Percentiles rank a stretch among this genome's conserved stretches.
These are phyloP conservation scores for Naso thynnoides DNA, from an alignment of 2,797 vertebrate species.

Conservation along the genomic window DNA sequence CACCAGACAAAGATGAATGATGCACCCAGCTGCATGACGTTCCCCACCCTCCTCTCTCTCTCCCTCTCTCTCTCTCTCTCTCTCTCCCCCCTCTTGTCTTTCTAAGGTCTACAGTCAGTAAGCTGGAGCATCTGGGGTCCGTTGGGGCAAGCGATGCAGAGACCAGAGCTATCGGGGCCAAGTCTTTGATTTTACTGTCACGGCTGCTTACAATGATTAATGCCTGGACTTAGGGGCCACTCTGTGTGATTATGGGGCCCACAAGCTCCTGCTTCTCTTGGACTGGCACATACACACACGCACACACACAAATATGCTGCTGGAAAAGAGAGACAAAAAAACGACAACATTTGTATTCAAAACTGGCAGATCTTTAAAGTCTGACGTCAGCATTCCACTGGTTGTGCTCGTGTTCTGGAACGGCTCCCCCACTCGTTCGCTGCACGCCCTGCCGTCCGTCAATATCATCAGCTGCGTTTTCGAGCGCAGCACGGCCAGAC, in stretches of 20 bases:
- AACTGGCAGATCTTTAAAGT: no score
- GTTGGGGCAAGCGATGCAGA: slow-evolving; percentile 60
- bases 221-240: slow-evolving; percentile 79
- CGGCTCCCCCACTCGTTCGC: no score
- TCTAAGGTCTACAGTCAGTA: slow-evolving; percentile 52
- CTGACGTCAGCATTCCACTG: no score
- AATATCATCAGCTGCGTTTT: no score
- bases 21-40: slow-evolving; percentile 35
- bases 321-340: no score
- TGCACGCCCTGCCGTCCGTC: no score
- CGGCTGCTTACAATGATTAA: slow-evolving; percentile 86
- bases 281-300: slow-evolving; percentile 35
- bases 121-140: slow-evolving; percentile 60
- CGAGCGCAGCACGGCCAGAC: no score
- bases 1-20: slow-evolving; percentile 79
- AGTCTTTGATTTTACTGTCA: slow-evolving; percentile 86
- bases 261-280: slow-evolving; percentile 48
- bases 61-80: slow-evolving; percentile 5
- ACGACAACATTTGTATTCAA: no score
- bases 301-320: not conserved
- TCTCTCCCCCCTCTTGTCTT: slow-evolving; percentile 29
- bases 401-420: no score
- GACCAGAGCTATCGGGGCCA: slow-evolving; percentile 67
- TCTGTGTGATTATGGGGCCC: slow-evolving; percentile 79
- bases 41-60: slow-evolving; percentile 13